Percentiles rank a stretch among this genome's conserved stretches.
Conservation (phyloP, 2,113 vertebrate species). For the Rhinolophus ferrumequinum region DNA sequence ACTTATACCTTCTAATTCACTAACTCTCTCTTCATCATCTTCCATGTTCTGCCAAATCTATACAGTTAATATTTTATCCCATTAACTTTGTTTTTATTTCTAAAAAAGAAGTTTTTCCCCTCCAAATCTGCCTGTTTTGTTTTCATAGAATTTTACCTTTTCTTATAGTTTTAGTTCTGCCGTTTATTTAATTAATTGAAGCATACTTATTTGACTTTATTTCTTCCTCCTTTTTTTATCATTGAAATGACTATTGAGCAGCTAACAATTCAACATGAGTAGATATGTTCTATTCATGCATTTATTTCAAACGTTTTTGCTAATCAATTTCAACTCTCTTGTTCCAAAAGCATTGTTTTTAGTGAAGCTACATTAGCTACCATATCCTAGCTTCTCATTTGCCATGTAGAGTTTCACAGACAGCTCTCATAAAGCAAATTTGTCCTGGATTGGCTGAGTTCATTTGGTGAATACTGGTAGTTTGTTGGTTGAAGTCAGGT, state of each 20-base stretch:
- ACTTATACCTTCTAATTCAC: neutral
- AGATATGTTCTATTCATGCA: neutral
- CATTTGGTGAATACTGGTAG: neutral
- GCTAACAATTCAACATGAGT: neutral
- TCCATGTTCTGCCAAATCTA: neutral
- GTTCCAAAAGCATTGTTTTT: neutral
- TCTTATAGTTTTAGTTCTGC: neutral
- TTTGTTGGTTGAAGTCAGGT: neutral
- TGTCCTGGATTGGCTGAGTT: neutral
- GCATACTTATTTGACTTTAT: neutral
- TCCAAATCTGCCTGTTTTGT: neutral
- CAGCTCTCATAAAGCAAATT: neutral
- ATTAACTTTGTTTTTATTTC: neutral
- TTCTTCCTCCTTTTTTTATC: neutral
- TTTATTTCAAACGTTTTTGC: neutral
- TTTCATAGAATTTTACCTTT: neutral
- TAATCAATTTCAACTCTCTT: neutral
- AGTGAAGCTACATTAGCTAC: neutral
- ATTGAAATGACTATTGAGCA: neutral
- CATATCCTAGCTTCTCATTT: neutral
- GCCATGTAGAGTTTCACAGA: neutral
- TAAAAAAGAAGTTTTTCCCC: neutral
- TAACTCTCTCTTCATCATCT: neutral
- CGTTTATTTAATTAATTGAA: neutral
- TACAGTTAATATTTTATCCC: neutral